Conservation (phyloP, 1,140 invertebrate genomes). For the Gonioctena quinquepunctata region DNA sequence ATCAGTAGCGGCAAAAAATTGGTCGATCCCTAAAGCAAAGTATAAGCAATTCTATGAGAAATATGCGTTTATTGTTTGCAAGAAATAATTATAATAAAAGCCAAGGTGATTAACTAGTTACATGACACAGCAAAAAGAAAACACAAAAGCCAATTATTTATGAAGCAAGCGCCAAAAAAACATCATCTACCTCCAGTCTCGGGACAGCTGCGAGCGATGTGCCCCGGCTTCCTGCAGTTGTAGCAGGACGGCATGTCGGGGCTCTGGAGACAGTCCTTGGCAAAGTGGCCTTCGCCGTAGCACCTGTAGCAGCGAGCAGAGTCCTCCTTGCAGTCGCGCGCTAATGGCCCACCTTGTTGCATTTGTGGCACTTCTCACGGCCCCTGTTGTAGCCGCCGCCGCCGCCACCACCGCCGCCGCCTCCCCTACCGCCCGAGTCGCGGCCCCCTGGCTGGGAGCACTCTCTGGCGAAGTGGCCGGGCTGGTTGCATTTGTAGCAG, state of each 20-base stretch:
- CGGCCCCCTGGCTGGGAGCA: conserved; percentile 71
- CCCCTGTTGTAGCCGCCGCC: conserved; percentile 61
- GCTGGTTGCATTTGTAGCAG: conserved; percentile 90
- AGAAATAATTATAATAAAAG: too few species aligned
- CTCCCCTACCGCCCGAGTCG: conserved; percentile 59
- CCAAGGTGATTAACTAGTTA: too few species aligned
- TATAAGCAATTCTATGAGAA: too few species aligned
- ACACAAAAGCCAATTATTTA: too few species aligned
- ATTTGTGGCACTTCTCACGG: conserved; percentile 91
- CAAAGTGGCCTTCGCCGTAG: conserved; percentile 84
- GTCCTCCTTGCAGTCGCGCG: conserved; percentile 87
- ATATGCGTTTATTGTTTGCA: too few species aligned
- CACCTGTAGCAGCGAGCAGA: conserved; percentile 84
- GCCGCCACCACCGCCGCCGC: conserved; percentile 62
- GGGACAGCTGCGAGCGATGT: conserved; percentile 85
- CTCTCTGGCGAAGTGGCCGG: conserved; percentile 84
- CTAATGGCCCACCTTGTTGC: conserved; percentile 92
- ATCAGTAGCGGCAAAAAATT: too few species aligned
- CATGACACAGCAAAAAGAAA: too few species aligned
- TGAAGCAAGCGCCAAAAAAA: too few species aligned
- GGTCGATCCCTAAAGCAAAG: too few species aligned
- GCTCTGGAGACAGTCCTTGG: conserved; percentile 84
- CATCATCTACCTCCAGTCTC: conserved; percentile 59
- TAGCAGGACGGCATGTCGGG: conserved; percentile 82
- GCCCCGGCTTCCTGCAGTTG: conserved; percentile 86